These are phyloP conservation scores for Steinernema scapterisci DNA, from an alignment of 2,888 invertebrate genomes.

Conservation along the genomic window DNA sequence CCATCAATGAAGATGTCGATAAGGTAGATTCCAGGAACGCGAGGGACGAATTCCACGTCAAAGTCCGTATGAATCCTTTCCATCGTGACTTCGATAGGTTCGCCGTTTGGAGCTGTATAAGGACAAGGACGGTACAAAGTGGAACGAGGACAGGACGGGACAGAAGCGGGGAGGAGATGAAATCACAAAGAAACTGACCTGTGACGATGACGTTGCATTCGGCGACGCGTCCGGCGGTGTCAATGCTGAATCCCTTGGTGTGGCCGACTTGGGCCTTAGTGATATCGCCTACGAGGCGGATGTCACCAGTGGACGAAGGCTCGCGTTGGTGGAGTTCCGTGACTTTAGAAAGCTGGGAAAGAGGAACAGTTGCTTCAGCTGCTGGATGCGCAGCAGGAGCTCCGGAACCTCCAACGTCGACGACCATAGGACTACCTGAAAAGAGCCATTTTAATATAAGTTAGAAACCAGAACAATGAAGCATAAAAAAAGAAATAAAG, in stretches of 20 bases:
- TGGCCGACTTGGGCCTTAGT: conserved; percentile 55
- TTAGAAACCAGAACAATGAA: conserved; percentile 1
- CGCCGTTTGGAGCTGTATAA: conserved; percentile 58
- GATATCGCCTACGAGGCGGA: conserved; percentile 23
- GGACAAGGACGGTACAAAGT: conserved; percentile 41
- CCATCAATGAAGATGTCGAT: conserved; percentile 57
- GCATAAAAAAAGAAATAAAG: not conserved
- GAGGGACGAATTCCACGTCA: conserved; percentile 52
- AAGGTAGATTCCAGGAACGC: conserved; percentile 52
- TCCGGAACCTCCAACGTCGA: conserved; percentile 17
- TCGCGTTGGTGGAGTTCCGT: conserved; percentile 32
- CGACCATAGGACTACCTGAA: conserved; percentile 42
- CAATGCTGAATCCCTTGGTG: conserved; percentile 64
- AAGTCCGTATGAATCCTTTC: conserved; percentile 52
- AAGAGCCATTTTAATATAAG: not conserved
- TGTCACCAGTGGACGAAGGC: not conserved
- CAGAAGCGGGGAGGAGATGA: conserved; percentile 16
- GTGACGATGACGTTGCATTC: conserved; percentile 67
- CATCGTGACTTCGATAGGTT: conserved; percentile 50
- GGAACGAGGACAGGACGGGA: conserved; percentile 37
- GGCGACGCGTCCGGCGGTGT: conserved; percentile 52
- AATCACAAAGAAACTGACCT: conserved; percentile 54
- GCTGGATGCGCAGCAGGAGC: not conserved
- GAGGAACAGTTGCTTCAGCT: not conserved
- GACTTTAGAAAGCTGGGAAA: conserved; percentile 1